Percentiles rank a stretch among this genome's conserved stretches.
phyloP scores from a whole-genome alignment of 2,888 invertebrate genomes.

The Tetropium fuscum region DNA sequence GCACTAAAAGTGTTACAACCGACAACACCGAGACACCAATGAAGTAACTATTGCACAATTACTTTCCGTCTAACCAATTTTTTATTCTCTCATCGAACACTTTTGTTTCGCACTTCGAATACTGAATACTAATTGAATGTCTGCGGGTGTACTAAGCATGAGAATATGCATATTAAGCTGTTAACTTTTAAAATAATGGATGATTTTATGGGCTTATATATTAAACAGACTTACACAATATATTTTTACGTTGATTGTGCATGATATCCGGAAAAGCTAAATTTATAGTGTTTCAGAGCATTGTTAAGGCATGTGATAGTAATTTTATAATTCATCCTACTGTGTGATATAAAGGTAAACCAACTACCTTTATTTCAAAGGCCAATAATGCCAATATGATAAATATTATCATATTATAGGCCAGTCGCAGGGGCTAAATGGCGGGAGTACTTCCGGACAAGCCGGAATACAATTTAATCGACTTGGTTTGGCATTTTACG shows the following conservation, averaged over 20 bases:
- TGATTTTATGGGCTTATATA: background rate
- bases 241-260: background rate
- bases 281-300: too few species aligned
- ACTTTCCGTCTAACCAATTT: slow-evolving; percentile 40
- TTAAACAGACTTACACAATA: background rate
- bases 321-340: too few species aligned
- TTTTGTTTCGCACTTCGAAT: slow-evolving; percentile 25
- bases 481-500: too few species aligned
- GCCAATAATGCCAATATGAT: too few species aligned
- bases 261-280: background rate
- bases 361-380: too few species aligned
- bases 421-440: too few species aligned
- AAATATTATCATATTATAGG: too few species aligned
- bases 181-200: slow-evolving; percentile 15
- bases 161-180: slow-evolving; percentile 29
- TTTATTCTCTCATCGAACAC: slow-evolving; percentile 34
- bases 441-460: too few species aligned
- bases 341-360: too few species aligned
- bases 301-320: too few species aligned
- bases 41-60: slow-evolving; percentile 60
- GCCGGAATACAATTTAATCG: too few species aligned
- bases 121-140: slow-evolving; percentile 31
- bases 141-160: slow-evolving; percentile 25
- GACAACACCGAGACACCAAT: slow-evolving; percentile 55
- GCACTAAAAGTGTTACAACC: slow-evolving; percentile 54